Evolutionary conservation across 2,113 vertebrate species (phyloP).

Genomic region (Stigmatopora argus): DNA sequence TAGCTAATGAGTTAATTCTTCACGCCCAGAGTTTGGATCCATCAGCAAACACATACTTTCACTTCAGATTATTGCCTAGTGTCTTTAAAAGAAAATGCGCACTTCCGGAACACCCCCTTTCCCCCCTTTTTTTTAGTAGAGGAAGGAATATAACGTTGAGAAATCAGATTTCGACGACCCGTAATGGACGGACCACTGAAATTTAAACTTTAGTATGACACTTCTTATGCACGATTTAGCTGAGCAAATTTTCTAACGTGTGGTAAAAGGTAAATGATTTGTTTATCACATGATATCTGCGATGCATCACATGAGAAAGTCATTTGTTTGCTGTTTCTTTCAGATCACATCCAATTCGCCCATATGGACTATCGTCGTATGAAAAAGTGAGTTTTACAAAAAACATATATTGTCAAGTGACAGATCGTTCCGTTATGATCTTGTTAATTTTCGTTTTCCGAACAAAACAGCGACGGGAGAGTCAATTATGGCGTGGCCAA

Average conservation of each 20-base stretch:
- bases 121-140: neutral
- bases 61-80: neutral
- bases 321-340: neutral
- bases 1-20: too few species aligned
- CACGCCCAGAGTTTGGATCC: too few species aligned
- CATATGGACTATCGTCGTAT: slow-evolving; percentile 41
- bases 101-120: slow-evolving; percentile 42
- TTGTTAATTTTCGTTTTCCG: slow-evolving; percentile 33
- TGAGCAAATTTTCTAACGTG: neutral
- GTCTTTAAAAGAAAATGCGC: neutral
- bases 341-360: neutral
- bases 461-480: slow-evolving; percentile 22
- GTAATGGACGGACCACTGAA: neutral
- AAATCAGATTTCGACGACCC: neutral
- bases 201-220: neutral
- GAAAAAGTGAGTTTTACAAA: slow-evolving; percentile 13
- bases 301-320: neutral
- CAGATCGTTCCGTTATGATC: neutral
- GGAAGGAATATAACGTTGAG: neutral
- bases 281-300: slow-evolving; percentile 35
- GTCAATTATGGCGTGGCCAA: slow-evolving; percentile 42
- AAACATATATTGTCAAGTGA: neutral
- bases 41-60: neutral
- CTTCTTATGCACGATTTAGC: neutral
- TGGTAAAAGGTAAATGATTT: slow-evolving; percentile 26